These are phyloP conservation scores for Mesaphorura yosii DNA, from an alignment of 1,140 invertebrate species.

Conservation along the genomic window DNA sequence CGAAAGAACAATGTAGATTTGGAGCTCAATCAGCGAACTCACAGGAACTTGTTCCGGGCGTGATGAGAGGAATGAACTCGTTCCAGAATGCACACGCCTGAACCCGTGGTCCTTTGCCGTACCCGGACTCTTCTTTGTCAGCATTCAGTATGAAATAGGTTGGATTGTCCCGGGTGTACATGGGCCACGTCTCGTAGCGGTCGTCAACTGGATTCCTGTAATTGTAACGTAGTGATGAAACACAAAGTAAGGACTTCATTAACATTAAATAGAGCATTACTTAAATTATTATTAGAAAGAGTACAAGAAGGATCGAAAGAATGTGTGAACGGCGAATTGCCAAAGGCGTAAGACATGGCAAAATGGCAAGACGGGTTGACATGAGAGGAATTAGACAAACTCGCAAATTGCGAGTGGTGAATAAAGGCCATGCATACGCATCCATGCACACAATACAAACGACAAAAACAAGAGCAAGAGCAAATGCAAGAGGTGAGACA, in stretches of 20 bases:
- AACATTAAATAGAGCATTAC: neutral
- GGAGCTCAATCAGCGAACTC: constrained; percentile 7
- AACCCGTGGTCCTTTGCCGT: constrained; percentile 60
- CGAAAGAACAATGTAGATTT: neutral
- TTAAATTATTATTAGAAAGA: neutral
- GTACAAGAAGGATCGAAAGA: too few relatives aligned
- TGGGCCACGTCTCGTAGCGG: constrained; percentile 67
- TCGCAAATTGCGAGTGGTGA: too few relatives aligned
- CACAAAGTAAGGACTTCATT: neutral
- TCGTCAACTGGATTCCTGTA: constrained; percentile 64
- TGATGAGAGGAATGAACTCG: constrained; percentile 74
- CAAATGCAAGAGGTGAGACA: too few relatives aligned
- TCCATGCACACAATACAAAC: too few relatives aligned
- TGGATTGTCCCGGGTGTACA: constrained; percentile 68
- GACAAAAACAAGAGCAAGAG: too few relatives aligned
- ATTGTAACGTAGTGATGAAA: neutral
- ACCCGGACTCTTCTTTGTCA: constrained; percentile 54
- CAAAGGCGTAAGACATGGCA: too few relatives aligned
- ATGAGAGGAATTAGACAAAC: too few relatives aligned
- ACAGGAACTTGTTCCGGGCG: constrained; percentile 33
- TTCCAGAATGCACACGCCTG: constrained; percentile 92
- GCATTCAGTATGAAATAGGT: constrained; percentile 82
- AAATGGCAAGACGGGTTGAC: too few relatives aligned
- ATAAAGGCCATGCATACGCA: too few relatives aligned
- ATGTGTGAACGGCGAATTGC: too few relatives aligned